Conservation (phyloP, 2,797 vertebrate species). For the Rousettus madagascariensis region DNA sequence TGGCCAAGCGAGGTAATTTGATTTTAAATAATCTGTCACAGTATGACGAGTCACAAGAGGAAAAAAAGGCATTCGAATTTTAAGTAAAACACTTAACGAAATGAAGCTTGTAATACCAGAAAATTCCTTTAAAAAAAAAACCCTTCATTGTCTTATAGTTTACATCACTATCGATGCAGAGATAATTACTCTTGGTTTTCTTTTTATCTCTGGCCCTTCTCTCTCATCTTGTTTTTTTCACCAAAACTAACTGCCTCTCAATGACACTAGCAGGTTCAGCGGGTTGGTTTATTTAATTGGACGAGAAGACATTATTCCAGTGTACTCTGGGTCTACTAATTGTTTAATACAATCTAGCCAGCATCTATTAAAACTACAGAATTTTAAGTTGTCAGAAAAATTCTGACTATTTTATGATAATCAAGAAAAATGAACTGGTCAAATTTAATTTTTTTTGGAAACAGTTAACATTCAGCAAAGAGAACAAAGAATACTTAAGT, state of each 20-base stretch:
- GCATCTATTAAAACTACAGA: neutral
- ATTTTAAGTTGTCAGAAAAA: conserved; percentile 28
- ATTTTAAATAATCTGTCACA: neutral
- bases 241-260: conserved; percentile 12
- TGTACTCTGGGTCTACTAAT: neutral
- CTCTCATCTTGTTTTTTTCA: neutral
- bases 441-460: neutral
- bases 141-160: neutral
- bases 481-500: conserved; percentile 32
- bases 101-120: neutral
- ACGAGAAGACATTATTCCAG: neutral
- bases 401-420: conserved; percentile 6
- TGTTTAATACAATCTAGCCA: neutral
- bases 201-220: neutral
- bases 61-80: neutral
- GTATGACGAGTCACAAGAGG: neutral
- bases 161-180: neutral
- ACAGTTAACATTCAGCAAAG: neutral
- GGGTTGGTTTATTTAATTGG: neutral
- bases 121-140: neutral
- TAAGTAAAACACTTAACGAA: conserved; percentile 19
- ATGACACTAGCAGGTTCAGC: neutral
- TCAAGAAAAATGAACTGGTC: neutral
- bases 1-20: neutral
- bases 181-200: conserved; percentile 33